Base-by-base conservation (phyloP, 2,113 vertebrate species). In the Pomatorhinus ruficollis region DNA sequence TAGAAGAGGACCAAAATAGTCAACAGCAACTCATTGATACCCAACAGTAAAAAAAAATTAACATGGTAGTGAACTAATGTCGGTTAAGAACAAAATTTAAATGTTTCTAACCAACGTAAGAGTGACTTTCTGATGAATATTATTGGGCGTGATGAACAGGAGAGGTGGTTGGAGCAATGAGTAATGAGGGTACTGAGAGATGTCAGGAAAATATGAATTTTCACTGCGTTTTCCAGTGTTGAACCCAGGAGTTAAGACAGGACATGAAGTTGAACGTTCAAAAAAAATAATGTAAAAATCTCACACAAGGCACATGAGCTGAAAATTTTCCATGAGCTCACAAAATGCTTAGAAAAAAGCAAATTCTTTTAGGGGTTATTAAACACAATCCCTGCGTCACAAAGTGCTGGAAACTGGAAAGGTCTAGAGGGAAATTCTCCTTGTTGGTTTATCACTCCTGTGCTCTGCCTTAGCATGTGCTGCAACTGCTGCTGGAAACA, bases 11-110 rank as follows among this genome's bases (percentile, higher is more conserved):
- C 2, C 5, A 78, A 83, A 57, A 33, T 57, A 24, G 11, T 35
- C 6, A 69, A n/a, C 16, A 27, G 11, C 5, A 52, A 50, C 11
- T 87, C 0, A 0, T 13, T 40, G n/a, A 60, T 3, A 45, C 8
- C 12, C 57, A 49, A 35, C 7, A 37, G 8, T 31, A 53, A 87
- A 82, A 85, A 63, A 3, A 45, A 44, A 37, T 30, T 79, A 52
- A 83, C 60, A 5, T 31, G 20, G 2, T 2, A 1, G 35, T 18
- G 30, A 71, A 39, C 9, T 24, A 70, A 11, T 59, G 33, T 19
- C 9, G 35, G 17, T 56, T 57, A 42, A 68, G 44, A 87, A 72
- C 5, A 76, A 72, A 44, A 80, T 39, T 7, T 56, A 45, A 52
- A 56, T 28, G 22, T 72, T 80, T 90, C 71, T 57, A 69, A 76